Evolutionary conservation across 2,113 vertebrate genomes (phyloP), one percentile per base, ranked within the genome.

Genomic region (Aptenodytes forsteri): DNA sequence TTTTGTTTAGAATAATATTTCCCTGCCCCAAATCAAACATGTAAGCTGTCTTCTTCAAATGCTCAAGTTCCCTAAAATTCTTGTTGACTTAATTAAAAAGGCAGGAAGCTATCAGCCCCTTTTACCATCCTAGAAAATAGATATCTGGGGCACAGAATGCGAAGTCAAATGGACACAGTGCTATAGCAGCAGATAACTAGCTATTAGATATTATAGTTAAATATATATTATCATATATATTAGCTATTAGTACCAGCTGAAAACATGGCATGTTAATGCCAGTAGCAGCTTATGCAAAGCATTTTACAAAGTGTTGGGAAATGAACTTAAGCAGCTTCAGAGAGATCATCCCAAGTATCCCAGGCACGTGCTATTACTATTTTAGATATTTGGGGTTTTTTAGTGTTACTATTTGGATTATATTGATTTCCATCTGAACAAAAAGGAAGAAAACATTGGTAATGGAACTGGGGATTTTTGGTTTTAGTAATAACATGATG

Each of bases 401-500:
- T 32, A 29, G 13, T 19, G 13, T 50, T 78, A 6, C 36, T 62
- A 0, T 58, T 85, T 64, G 32, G 17, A 9, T 44, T 82, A 7
- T 47, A 27, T 47, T 30, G n/a, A 69, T 72, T 91, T 82, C 55
- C 10, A 7, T 32, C 0, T 0, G 52, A 59, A 69, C 7, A 61
- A 56, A 83, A 83, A 32, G 21, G 55, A 77, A 38, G 44, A 52
- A 87, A 44, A 36, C 40, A 11, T 25, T 36, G 18, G 29, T 22
- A 65, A 19, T 56, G 44, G 58, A 73, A 44, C 7, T 23, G 19
- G 9, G 16, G 34, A 18, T 6, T 42, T 85, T 40, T 7, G 25
- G 2, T 4, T 66, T 40, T 40, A 42, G 5, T 70, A 22, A 11
- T 12, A 42, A 42, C 9, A 17, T 0, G 2, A 29, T 25, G 10